phyloP scores from a whole-genome alignment of 2,888 invertebrate genomes.

The Drosophila mulleri region DNA sequence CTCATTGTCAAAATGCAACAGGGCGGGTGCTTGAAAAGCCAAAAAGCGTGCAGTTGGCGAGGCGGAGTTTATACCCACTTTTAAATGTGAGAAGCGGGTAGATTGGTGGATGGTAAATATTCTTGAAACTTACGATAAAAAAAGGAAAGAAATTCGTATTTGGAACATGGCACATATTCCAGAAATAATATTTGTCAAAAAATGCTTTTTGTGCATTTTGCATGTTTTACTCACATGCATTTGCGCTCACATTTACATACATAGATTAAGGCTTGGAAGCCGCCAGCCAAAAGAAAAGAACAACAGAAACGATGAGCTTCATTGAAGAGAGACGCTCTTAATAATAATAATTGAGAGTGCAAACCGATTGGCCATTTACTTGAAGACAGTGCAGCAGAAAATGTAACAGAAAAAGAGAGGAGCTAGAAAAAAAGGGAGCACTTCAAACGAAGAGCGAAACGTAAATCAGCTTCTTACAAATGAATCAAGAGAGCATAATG shows the following conservation, averaged over 20 bases:
- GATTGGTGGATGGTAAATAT: neutral
- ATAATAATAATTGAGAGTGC: neutral
- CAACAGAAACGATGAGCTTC: neutral
- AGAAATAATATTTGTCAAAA: neutral
- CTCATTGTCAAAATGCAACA: slow-evolving; percentile 78
- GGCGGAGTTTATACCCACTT: slow-evolving; percentile 33
- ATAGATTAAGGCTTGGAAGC: no score
- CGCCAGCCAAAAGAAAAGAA: neutral
- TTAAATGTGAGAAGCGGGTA: neutral
- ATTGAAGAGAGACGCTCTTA: neutral
- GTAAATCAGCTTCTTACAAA: neutral
- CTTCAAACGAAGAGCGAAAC: neutral
- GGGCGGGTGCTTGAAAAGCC: slow-evolving; percentile 39
- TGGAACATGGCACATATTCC: neutral
- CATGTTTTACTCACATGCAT: neutral
- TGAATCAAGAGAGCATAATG: neutral
- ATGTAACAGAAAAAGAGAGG: neutral
- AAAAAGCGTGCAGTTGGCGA: slow-evolving; percentile 64
- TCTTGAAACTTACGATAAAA: neutral
- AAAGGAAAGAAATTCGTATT: neutral
- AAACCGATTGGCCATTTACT: neutral
- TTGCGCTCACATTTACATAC: neutral
- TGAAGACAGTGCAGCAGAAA: neutral
- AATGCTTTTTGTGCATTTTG: neutral
- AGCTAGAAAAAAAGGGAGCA: neutral